A percentile compares a stretch with the other conserved stretches of the same genome.
phyloP scores from a whole-genome alignment of 2,113 vertebrate species.

The Dipodomys merriami region DNA sequence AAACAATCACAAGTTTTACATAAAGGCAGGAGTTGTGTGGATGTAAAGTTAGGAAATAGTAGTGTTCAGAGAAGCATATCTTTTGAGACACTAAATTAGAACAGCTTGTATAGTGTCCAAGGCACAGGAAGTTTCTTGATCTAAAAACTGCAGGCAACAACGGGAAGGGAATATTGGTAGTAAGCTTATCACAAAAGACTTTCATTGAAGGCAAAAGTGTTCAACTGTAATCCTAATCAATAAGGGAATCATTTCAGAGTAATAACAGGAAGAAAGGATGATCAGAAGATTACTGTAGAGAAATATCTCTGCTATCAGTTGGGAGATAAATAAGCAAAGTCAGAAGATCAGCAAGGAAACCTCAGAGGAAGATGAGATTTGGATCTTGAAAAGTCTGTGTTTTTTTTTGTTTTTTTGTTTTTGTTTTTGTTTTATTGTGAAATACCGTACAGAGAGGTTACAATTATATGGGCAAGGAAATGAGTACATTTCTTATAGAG shows the following conservation, averaged over 20 bases:
- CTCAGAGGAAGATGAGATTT: background rate
- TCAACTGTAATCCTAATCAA: background rate
- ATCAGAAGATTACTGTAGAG: background rate
- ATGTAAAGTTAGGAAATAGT: rapidly evolving
- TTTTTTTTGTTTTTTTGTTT: background rate
- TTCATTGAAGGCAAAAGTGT: background rate
- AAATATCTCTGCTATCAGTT: background rate
- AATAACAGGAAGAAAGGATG: background rate
- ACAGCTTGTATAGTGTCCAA: background rate
- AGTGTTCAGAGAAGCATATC: background rate
- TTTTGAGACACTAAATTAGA: background rate
- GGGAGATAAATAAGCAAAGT: background rate
- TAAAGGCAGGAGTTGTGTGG: background rate
- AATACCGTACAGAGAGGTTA: too few species aligned
- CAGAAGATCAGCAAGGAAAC: background rate
- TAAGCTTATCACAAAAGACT: background rate
- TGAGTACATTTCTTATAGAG: too few species aligned
- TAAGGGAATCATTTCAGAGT: background rate
- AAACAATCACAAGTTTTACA: background rate
- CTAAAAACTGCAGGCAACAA: background rate
- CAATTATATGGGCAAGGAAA: too few species aligned
- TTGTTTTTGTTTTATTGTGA: background rate
- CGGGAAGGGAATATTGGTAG: background rate
- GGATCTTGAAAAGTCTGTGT: background rate
- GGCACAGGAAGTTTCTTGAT: background rate